Evolutionary conservation across 2,113 vertebrate species (phyloP).

Genomic region (Zosterops pallidus): DNA sequence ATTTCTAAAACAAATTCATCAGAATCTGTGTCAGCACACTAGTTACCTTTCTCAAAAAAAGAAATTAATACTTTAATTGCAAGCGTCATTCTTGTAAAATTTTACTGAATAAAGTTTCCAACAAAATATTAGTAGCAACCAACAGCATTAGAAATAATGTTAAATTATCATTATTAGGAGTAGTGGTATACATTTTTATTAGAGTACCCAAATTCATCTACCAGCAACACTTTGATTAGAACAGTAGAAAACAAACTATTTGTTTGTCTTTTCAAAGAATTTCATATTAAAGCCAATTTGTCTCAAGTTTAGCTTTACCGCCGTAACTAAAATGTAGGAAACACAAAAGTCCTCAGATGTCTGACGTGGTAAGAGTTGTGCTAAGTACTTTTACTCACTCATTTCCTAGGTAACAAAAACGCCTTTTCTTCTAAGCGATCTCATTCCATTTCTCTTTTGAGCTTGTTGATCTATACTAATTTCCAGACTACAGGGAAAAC

Average conservation of each 20-base stretch:
- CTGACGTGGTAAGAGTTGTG: not conserved
- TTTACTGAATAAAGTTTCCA: not conserved
- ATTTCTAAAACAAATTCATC: not conserved
- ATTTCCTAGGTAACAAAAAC: conserved; percentile 22
- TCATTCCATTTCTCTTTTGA: not conserved
- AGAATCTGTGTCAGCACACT: not conserved
- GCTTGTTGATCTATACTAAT: not conserved
- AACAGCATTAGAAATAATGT: not conserved
- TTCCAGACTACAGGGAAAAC: not conserved
- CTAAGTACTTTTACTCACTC: not conserved
- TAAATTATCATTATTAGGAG: not conserved
- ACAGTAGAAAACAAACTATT: not conserved
- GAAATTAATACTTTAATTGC: not conserved
- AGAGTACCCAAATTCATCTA: not conserved
- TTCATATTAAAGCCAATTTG: not conserved
- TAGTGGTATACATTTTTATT: not conserved
- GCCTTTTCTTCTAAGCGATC: not conserved
- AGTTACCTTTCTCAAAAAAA: not conserved
- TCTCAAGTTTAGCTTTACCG: not conserved
- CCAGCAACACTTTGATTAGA: not conserved
- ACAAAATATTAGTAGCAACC: not conserved
- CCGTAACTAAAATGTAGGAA: not conserved
- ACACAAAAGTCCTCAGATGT: not conserved
- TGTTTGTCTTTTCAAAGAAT: not conserved
- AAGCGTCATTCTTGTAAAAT: not conserved